Percentiles rank a stretch among this genome's conserved stretches.
Conservation (phyloP, 2,888 invertebrate species). For the Phytoseiulus persimilis region DNA sequence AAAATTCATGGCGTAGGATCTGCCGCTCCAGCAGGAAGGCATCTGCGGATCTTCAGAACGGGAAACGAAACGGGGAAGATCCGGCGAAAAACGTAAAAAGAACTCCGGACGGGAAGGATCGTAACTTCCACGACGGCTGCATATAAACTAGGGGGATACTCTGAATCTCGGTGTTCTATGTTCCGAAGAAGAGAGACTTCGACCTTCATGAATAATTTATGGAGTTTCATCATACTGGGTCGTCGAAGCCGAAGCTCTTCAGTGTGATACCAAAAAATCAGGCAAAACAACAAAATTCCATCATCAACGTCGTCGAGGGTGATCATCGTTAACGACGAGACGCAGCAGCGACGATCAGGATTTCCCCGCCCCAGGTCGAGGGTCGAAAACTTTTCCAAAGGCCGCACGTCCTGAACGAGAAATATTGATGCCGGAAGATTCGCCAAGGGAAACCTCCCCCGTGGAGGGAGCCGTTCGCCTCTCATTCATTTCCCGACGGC, state of each 20-base stretch:
- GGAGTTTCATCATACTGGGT: background rate
- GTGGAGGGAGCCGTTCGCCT: too few relatives aligned
- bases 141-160: background rate
- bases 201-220: constrained; percentile 5
- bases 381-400: too few relatives aligned
- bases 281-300: background rate
- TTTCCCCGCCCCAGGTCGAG: background rate
- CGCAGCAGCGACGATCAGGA: background rate
- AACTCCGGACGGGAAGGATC: background rate
- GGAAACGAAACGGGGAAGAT: background rate
- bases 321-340: background rate
- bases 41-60: background rate
- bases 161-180: background rate
- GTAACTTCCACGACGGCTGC: background rate
- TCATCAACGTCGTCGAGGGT: background rate
- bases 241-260: background rate
- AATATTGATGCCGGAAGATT: too few relatives aligned
- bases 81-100: background rate
- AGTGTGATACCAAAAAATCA: background rate
- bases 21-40: background rate
- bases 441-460: too few relatives aligned
- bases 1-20: background rate
- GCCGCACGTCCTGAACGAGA: too few relatives aligned
- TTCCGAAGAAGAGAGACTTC: background rate
- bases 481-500: too few relatives aligned